Conservation (phyloP, 2,797 vertebrate species). For the Gastrophryne carolinensis region DNA sequence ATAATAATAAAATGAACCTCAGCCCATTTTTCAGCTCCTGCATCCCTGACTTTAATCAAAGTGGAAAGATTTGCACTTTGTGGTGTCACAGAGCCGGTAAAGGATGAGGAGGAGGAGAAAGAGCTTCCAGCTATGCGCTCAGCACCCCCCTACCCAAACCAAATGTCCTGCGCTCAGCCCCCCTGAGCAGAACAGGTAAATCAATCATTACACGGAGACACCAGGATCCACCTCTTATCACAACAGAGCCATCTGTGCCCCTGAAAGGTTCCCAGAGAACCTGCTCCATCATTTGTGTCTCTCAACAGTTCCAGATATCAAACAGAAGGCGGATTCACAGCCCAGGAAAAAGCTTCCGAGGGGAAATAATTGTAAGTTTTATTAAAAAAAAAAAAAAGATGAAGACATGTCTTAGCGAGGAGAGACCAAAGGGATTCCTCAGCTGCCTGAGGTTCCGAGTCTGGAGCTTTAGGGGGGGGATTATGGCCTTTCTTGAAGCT, state of each 20-base stretch:
- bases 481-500: too few relatives aligned
- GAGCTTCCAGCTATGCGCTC: conserved; percentile 6
- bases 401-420: too few relatives aligned
- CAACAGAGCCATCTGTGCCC: conserved; percentile 39
- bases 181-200: conserved; percentile 27
- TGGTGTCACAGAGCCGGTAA: not conserved
- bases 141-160: not conserved
- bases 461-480: too few relatives aligned
- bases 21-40: not conserved
- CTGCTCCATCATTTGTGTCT: not conserved
- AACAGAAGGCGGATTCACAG: not conserved
- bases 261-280: not conserved
- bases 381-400: too few relatives aligned
- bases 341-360: too few relatives aligned
- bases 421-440: too few relatives aligned
- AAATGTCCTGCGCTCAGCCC: conserved; percentile 19
- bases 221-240: conserved; percentile 8
- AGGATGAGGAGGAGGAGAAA: conserved; percentile 11
- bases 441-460: too few relatives aligned
- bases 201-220: conserved; percentile 28
- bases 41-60: conserved; percentile 12
- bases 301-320: not conserved
- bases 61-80: conserved; percentile 14
- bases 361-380: too few relatives aligned
- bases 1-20: conserved; percentile 7